These are phyloP conservation scores for Hemaris fuciformis DNA, from an alignment of 2,888 invertebrate genomes.

Conservation along the genomic window DNA sequence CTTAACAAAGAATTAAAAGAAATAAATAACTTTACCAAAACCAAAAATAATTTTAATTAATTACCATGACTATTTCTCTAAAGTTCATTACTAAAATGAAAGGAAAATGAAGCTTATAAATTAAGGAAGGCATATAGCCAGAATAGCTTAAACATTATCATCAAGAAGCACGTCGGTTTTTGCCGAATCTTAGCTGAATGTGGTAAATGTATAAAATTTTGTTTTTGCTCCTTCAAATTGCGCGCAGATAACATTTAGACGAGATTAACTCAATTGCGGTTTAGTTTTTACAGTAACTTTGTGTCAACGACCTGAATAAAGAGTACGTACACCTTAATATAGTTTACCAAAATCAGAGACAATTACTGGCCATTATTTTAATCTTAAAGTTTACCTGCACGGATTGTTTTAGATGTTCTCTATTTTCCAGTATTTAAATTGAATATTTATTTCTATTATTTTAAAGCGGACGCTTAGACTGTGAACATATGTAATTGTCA, in stretches of 20 bases:
- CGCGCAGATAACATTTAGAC: constrained; percentile 14
- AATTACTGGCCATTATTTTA: constrained; percentile 4
- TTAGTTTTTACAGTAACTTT: constrained; percentile 19
- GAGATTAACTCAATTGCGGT: constrained; percentile 17
- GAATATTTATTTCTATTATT: not conserved
- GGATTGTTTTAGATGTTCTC: not conserved
- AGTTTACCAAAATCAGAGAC: constrained; percentile 12
- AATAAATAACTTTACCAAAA: no score
- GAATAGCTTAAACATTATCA: not conserved
- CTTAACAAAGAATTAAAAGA: no score
- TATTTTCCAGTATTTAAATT: no score
- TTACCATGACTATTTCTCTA: no score
- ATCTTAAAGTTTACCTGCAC: not conserved
- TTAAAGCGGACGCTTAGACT: no score
- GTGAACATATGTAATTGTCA: no score
- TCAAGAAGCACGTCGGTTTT: not conserved
- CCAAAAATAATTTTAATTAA: no score
- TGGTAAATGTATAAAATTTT: not conserved
- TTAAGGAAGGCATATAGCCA: not conserved
- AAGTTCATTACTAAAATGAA: no score
- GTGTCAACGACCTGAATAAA: constrained; percentile 13
- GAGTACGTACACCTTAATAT: constrained; percentile 12
- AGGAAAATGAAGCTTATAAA: no score
- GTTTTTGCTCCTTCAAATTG: constrained; percentile 8
- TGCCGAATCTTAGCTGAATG: not conserved